These are phyloP conservation scores for Notolabrus celidotus DNA, from an alignment of 2,797 vertebrate genomes.

Conservation along the genomic window DNA sequence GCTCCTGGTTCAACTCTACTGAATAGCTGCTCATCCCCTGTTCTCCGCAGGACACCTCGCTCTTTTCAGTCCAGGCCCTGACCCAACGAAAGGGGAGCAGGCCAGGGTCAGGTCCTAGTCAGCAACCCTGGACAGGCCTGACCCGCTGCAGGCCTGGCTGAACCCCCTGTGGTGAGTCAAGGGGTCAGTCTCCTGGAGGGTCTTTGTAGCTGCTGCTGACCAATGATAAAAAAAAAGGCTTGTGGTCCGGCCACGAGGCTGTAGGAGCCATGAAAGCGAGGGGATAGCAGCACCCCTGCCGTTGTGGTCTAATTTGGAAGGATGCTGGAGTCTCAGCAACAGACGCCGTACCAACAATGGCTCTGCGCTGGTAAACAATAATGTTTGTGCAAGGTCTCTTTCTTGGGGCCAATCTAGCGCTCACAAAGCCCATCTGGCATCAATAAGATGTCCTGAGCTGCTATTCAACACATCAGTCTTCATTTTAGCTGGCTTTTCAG, in stretches of 20 bases:
- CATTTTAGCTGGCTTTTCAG: slow-evolving; percentile 65
- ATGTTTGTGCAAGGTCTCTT: slow-evolving; percentile 85
- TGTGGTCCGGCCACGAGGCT: slow-evolving; percentile 68
- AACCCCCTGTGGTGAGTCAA: slow-evolving; percentile 72
- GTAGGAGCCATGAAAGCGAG: slow-evolving; percentile 63
- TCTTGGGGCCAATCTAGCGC: slow-evolving; percentile 76
- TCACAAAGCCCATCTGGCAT: slow-evolving; percentile 83
- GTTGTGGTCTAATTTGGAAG: slow-evolving; percentile 81
- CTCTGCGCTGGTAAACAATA: slow-evolving; percentile 79
- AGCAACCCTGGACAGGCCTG: slow-evolving; percentile 73
- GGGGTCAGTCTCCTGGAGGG: slow-evolving; percentile 73
- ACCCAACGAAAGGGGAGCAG: slow-evolving; percentile 62
- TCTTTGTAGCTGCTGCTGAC: slow-evolving; percentile 77
- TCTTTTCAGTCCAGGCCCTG: slow-evolving; percentile 68
- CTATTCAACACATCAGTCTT: slow-evolving; percentile 77
- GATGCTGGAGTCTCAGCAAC: slow-evolving; percentile 70
- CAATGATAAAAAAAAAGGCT: slow-evolving; percentile 72
- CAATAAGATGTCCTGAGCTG: slow-evolving; percentile 79
- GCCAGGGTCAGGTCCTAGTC: slow-evolving; percentile 78
- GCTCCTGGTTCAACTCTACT: slow-evolving; percentile 54
- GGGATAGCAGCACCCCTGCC: slow-evolving; percentile 72
- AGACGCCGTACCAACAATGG: slow-evolving; percentile 74
- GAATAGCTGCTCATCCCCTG: slow-evolving; percentile 76
- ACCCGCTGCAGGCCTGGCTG: slow-evolving; percentile 66
- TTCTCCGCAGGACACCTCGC: slow-evolving; percentile 70